Evolutionary conservation across 2,113 vertebrate species (phyloP), one percentile per base, ranked within the genome.

Genomic region (Cavia porcellus): DNA sequence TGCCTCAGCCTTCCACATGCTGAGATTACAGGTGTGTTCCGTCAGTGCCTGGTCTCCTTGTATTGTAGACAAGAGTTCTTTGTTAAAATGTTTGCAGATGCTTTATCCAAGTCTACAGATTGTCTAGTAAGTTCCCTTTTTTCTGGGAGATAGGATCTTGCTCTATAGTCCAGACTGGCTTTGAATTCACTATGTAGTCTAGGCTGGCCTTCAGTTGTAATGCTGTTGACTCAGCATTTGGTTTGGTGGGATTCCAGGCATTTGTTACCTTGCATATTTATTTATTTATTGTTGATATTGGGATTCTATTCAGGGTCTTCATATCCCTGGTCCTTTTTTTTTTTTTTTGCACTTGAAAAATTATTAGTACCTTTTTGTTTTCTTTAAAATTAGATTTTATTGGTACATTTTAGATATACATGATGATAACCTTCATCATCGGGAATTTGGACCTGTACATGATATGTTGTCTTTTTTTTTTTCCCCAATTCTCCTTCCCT

Each of bases 11-110:
- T 74, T 24, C n/a, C n/a, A 22, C 42, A 20, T 74, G n/a, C n/a
- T 74, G n/a, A n/a, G n/a, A 42, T 74, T 38, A 42, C n/a, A 74
- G n/a, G 35, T 4, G 19, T 74, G 70, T 22, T 19, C n/a, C 19
- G 3, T n/a, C 19, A 38, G 10, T 12, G 8, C 68, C 68, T 17
- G 7, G n/a, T 19, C n/a, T 86, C 15, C 66, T 7, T 82, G 28
- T 94, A 66, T 86, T 94, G 64, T 83, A 45, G 47, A 75, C 74
- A 47, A 45, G 50, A 66, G 38, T 92, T 86, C 30, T 66, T 86
- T 92, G 45, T 88, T 92, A 47, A 79, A 57, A 72, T 35, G 20
- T 91, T 95, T 68, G 59, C 32, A 64, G 1, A 38, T 35, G n/a
- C 28, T 13, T 38, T 80, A 13, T 50, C 32, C 59, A 79, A 32